Evolutionary conservation across 1,140 invertebrate genomes (phyloP).

Genomic region (Calephelis virginiensis): DNA sequence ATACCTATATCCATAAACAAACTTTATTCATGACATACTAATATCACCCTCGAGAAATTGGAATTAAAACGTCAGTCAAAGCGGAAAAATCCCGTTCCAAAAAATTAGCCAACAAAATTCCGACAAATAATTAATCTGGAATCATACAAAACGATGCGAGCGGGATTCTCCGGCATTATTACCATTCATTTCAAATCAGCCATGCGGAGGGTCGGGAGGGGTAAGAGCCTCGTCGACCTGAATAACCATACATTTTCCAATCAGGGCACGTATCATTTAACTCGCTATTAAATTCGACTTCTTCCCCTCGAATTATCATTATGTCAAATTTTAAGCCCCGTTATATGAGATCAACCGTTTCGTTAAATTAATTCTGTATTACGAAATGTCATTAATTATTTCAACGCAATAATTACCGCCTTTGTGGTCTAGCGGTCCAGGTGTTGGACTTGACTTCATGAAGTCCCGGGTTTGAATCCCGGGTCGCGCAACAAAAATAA

Average conservation of each 20-base stretch:
- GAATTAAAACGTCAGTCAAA: slow-evolving; percentile 78
- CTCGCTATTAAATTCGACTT: slow-evolving; percentile 78
- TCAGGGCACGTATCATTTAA: slow-evolving; percentile 78
- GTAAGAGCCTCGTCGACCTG: slow-evolving; percentile 56
- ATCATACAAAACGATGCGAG: slow-evolving; percentile 78
- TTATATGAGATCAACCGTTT: slow-evolving; percentile 32
- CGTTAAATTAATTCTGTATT: slow-evolving; percentile 22
- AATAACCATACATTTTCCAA: slow-evolving; percentile 79
- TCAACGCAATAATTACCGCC: too few species aligned
- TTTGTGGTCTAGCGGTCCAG: too few species aligned
- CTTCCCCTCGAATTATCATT: slow-evolving; percentile 73
- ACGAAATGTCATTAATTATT: too few species aligned
- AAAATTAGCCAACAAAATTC: slow-evolving; percentile 77
- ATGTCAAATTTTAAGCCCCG: slow-evolving; percentile 57
- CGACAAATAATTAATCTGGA: slow-evolving; percentile 78
- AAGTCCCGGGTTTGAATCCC: too few species aligned
- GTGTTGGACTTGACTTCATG: too few species aligned
- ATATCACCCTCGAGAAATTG: slow-evolving; percentile 55
- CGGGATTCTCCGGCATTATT: slow-evolving; percentile 74
- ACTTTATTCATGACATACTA: slow-evolving; percentile 27
- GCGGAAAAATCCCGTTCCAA: slow-evolving; percentile 75
- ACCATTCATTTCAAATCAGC: slow-evolving; percentile 78
- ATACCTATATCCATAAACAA: neutral
- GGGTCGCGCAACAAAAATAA: too few species aligned
- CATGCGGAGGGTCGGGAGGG: slow-evolving; percentile 64